Percentiles rank a stretch among this genome's conserved stretches.
phyloP scores from a whole-genome alignment of 2,113 vertebrate species.

The Salvator merianae region DNA sequence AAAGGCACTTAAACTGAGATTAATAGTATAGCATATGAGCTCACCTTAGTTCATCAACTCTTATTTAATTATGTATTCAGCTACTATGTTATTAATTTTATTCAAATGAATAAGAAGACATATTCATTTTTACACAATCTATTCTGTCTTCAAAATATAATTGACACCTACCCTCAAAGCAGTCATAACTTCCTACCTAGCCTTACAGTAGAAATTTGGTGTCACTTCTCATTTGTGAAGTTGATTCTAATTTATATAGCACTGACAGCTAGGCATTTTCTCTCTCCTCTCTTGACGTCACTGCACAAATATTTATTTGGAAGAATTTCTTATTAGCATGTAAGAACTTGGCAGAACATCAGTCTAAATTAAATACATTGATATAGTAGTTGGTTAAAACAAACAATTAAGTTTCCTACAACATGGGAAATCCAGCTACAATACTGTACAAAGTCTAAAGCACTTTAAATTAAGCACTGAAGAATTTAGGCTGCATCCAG shows the following conservation, averaged over 20 bases:
- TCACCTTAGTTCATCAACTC: neutral
- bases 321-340: accelerated
- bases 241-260: neutral
- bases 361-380: neutral
- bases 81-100: neutral
- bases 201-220: neutral
- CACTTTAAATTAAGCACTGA: neutral
- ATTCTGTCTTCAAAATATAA: neutral
- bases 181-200: neutral
- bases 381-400: neutral
- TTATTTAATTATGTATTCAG: neutral
- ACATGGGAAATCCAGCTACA: neutral
- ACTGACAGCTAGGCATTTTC: neutral
- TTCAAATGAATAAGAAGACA: neutral
- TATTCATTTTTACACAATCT: neutral
- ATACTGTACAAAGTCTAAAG: accelerated
- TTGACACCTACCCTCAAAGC: neutral
- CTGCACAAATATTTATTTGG: neutral
- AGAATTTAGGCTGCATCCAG: too few relatives aligned
- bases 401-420: neutral
- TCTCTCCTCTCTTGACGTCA: neutral
- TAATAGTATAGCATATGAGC: neutral
- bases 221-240: neutral
- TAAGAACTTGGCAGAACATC: accelerated
- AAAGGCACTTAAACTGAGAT: neutral